Conservation (phyloP, 1,140 invertebrate genomes). For the Orius insidiosus region DNA sequence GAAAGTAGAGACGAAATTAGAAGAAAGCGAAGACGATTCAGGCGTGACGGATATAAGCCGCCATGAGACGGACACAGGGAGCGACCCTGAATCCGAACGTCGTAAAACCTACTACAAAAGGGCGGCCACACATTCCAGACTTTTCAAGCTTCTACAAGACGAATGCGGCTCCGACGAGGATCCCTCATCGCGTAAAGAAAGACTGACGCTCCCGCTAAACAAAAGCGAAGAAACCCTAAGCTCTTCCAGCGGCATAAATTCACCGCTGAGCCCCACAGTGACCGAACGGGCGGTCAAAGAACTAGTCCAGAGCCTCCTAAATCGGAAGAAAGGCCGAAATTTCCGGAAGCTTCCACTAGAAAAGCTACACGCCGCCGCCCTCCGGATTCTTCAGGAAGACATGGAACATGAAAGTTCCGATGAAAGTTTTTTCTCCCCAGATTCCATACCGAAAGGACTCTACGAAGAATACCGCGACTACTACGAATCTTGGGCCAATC, state of each 20-base stretch:
- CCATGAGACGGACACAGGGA: slow-evolving; percentile 44
- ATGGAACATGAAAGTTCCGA: slow-evolving; percentile 27
- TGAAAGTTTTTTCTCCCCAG: slow-evolving; percentile 18
- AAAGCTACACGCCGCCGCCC: slow-evolving; percentile 35
- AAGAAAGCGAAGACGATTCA: slow-evolving; percentile 47
- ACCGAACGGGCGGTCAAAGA: slow-evolving; percentile 37
- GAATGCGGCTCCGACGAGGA: slow-evolving; percentile 30
- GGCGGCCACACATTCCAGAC: slow-evolving; percentile 50
- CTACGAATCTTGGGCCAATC: slow-evolving; percentile 33
- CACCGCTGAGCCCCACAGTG: slow-evolving; percentile 31
- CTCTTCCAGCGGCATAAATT: slow-evolving; percentile 31
- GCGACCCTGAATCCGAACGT: slow-evolving; percentile 34
- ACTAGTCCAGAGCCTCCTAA: slow-evolving; percentile 34
- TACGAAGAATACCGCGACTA: slow-evolving; percentile 24
- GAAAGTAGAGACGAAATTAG: slow-evolving; percentile 22
- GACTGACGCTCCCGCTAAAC: slow-evolving; percentile 25
- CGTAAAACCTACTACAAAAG: slow-evolving; percentile 42
- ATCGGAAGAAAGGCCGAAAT: slow-evolving; percentile 31
- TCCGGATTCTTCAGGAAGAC: slow-evolving; percentile 32
- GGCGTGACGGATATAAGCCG: slow-evolving; percentile 51
- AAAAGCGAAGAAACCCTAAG: slow-evolving; percentile 17
- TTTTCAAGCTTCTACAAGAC: slow-evolving; percentile 46
- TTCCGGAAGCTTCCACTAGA: slow-evolving; percentile 35
- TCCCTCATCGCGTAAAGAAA: slow-evolving; percentile 23
- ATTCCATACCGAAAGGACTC: slow-evolving; percentile 16